These are phyloP conservation scores for Holothuria scabra DNA, from an alignment of 53 echinoderm and acorn worm genomes.

Conservation along the genomic window DNA sequence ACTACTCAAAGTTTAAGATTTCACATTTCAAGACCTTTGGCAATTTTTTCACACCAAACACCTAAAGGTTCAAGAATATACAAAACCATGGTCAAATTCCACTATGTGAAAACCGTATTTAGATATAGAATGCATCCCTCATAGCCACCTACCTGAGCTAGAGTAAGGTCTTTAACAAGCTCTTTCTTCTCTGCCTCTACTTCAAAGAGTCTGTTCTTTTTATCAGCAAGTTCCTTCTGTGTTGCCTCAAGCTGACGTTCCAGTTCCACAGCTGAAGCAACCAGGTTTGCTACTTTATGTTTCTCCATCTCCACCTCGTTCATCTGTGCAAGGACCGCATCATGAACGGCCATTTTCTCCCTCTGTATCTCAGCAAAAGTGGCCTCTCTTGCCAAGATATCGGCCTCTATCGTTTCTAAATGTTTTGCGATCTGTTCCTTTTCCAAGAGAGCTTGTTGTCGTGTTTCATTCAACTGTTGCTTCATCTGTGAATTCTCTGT, in stretches of 20 bases:
- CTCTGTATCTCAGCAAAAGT: constrained; percentile 85
- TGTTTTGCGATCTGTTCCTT: constrained; percentile 96
- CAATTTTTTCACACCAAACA: too few relatives aligned
- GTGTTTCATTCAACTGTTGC: constrained; percentile 77
- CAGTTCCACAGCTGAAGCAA: constrained; percentile 84
- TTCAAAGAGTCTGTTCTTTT: constrained; percentile 68
- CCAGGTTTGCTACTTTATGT: constrained; percentile 76
- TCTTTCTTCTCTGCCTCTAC: constrained; percentile 91
- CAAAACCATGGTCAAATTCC: too few relatives aligned
- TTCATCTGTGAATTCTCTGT: constrained; percentile 88
- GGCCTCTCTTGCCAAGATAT: constrained; percentile 90
- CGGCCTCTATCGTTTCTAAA: constrained; percentile 97
- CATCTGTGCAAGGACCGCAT: constrained; percentile 88
- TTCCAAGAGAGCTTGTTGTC: constrained; percentile 86
- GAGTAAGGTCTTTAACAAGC: constrained; percentile 75
- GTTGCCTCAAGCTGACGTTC: constrained; percentile 90
- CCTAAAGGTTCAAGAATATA: too few relatives aligned
- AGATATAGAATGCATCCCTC: neutral
- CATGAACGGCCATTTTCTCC: constrained; percentile 89
- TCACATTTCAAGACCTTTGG: too few relatives aligned
- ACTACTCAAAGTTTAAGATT: too few relatives aligned
- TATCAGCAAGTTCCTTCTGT: constrained; percentile 81
- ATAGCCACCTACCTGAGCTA: constrained; percentile 68
- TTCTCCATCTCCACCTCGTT: constrained; percentile 93
- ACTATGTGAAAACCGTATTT: too few relatives aligned